These are phyloP conservation scores for Melanotaenia pygmaea DNA, from an alignment of 2,797 vertebrate species.

Conservation along the genomic window DNA sequence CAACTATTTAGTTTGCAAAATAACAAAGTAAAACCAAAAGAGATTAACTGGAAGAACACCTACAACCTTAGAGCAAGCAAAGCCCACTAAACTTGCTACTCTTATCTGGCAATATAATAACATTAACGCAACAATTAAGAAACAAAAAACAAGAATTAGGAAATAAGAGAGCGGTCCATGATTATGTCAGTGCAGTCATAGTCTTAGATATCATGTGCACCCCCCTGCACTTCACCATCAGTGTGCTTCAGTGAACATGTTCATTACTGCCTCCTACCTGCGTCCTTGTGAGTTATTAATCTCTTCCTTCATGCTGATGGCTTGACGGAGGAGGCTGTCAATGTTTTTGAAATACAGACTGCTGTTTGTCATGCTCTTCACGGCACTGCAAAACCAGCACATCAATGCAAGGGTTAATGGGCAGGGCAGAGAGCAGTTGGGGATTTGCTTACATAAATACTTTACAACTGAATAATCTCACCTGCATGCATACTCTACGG, in stretches of 20 bases:
- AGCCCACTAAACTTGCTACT: not conserved
- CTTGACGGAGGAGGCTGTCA: constrained; percentile 90
- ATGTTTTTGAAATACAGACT: constrained; percentile 94
- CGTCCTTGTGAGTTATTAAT: constrained; percentile 87
- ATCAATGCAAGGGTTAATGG: not conserved
- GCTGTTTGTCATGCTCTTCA: constrained; percentile 96
- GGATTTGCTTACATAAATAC: not conserved
- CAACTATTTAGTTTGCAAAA: not conserved
- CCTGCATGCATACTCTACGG: constrained; percentile 97
- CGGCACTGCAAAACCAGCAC: constrained; percentile 83
- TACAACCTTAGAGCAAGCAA: not conserved
- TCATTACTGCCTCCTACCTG: constrained; percentile 84
- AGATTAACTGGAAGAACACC: not conserved
- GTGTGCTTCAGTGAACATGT: constrained; percentile 9
- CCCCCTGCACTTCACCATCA: not conserved
- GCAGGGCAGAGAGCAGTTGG: not conserved
- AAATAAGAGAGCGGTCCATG: not conserved
- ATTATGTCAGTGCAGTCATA: not conserved
- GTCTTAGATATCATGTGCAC: not conserved
- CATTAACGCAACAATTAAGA: not conserved
- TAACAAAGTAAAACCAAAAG: not conserved
- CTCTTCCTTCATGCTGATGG: constrained; percentile 90
- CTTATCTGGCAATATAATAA: not conserved
- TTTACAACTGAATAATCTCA: constrained; percentile 53
- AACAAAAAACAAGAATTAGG: not conserved